Evolutionary conservation across 2,113 vertebrate species (phyloP), one percentile per base, ranked within the genome.

Genomic region (Aegotheles bennettii): DNA sequence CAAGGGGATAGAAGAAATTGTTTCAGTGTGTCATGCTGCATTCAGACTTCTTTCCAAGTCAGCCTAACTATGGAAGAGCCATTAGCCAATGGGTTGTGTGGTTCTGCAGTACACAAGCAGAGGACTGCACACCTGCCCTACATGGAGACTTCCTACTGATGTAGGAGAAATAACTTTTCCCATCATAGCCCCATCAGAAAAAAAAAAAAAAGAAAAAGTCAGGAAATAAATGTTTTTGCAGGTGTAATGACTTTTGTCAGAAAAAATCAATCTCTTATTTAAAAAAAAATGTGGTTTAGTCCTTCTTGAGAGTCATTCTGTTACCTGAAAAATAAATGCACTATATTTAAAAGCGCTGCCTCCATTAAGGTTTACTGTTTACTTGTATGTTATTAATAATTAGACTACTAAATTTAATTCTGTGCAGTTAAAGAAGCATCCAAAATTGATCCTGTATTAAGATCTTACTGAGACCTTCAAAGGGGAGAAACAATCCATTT

Each of bases 111-210:
- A 17, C 1, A 0, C 11, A 7, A 87, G 33, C 50, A 84, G 26
- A 78, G 16, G 33, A 70, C 0, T 69, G 15, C 9, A 38, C 11
- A 57, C 29, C 42, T 74, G 33, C 69, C 45, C 29, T 91, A 42
- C 29, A 35, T 5, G 3, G 24, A 84, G 36, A 50, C 29, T 35
- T 61, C 45, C 19, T 63, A 70, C 0, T 47, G 23, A 47, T 3
- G 1, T 16, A 57, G 48, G 9, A 77, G 12, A 89, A 87, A 47
- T 33, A 68, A 43, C 31, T 56, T 85, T 47, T 84, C 43, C 42
- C 36, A 78, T 67, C 35, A 24, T 33, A 31, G 0, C 3, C 5
- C 4, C 12, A 2, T 4, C n/a, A n/a, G n/a, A n/a, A n/a, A n/a
- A n/a, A n/a, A n/a, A n/a, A n/a, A n/a, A n/a, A 31, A 26, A 60